phyloP scores from a whole-genome alignment of 2,888 invertebrate species.

The Drosophila eohydei region DNA sequence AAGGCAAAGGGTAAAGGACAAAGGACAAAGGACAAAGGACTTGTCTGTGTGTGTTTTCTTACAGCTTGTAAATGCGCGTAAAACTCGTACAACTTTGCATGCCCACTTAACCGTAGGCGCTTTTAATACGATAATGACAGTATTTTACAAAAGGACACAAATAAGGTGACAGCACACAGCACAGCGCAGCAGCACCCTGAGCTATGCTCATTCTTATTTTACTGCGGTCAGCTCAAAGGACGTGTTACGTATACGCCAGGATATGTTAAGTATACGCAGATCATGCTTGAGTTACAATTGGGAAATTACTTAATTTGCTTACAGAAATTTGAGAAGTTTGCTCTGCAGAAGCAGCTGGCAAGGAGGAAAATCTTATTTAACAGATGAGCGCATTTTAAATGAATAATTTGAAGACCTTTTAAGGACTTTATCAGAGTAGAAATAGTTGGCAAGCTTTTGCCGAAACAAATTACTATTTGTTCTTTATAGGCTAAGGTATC shows the following conservation, averaged over 20 bases:
- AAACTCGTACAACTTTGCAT: constrained; percentile 60
- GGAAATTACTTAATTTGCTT: not conserved
- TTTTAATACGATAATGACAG: constrained; percentile 74
- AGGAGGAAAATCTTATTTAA: not conserved
- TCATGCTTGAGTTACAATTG: not conserved
- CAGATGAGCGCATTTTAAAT: not conserved
- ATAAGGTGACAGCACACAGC: not conserved
- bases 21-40: constrained; percentile 25
- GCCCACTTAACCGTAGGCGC: constrained; percentile 70
- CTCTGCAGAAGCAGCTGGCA: not conserved
- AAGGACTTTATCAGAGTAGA: no score
- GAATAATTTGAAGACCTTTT: no score
- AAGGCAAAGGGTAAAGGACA: not conserved
- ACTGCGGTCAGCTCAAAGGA: not conserved
- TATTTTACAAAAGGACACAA: constrained; percentile 60
- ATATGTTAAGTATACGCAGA: not conserved
- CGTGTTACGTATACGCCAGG: not conserved
- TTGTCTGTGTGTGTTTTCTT: constrained; percentile 39
- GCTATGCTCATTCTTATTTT: not conserved
- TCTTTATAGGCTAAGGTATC: no score
- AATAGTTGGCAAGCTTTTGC: no score
- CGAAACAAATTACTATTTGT: no score
- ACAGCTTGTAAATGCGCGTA: constrained; percentile 61
- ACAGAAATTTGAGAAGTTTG: not conserved
- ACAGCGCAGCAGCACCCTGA: not conserved